phyloP scores from a whole-genome alignment of 2,113 vertebrate species.

The Numenius arquata region DNA sequence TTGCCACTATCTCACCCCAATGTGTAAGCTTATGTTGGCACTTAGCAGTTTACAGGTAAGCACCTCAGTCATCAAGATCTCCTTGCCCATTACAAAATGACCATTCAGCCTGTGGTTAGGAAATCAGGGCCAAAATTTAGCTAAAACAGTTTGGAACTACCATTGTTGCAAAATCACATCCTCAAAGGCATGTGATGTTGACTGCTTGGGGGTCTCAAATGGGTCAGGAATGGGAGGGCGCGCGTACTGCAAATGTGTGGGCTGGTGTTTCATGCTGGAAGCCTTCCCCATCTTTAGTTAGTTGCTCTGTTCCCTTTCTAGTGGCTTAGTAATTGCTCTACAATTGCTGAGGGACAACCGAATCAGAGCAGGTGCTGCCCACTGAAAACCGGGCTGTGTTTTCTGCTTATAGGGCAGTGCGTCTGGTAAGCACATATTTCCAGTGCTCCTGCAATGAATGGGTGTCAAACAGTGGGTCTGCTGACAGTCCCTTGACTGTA shows the following conservation, averaged over 20 bases:
- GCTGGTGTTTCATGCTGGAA: not conserved
- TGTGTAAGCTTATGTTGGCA: not conserved
- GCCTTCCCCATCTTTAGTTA: not conserved
- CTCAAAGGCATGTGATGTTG: not conserved
- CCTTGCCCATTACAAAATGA: not conserved
- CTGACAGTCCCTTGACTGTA: not conserved
- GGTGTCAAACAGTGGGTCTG: not conserved
- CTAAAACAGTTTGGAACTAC: not conserved
- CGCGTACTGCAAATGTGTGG: rapidly evolving
- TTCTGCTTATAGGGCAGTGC: not conserved
- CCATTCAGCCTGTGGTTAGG: not conserved
- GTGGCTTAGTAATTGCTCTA: not conserved
- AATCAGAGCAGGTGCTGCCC: not conserved
- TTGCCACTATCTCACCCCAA: not conserved
- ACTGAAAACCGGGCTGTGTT: not conserved
- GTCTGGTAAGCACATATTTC: not conserved
- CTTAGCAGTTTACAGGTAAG: not conserved
- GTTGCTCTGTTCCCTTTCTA: not conserved
- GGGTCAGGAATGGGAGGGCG: not conserved
- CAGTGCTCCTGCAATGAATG: not conserved
- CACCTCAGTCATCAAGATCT: not conserved
- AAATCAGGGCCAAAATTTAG: not conserved
- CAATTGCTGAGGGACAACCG: not conserved
- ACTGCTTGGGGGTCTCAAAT: not conserved
- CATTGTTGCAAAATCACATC: not conserved